Base-by-base conservation (phyloP, 2,888 invertebrate species). In the Allolobophora icterica region DNA sequence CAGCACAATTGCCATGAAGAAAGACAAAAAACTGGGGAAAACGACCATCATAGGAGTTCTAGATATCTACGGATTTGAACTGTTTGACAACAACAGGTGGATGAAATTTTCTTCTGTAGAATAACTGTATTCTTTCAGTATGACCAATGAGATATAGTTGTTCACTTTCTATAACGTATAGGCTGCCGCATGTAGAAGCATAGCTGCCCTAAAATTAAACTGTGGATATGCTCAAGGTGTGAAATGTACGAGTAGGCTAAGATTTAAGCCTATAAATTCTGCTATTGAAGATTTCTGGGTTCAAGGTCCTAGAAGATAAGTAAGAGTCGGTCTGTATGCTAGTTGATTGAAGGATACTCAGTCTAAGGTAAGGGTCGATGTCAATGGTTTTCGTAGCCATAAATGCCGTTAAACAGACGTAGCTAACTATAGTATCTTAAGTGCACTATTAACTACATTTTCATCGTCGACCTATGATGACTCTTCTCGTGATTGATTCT, bases 11-110 rank as follows among this genome's bases (percentile, higher is more conserved):
- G 97, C 97, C 90, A 97, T 97, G 21, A 97, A 97, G 35, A 92
- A 94, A n/a, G 35, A 35, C 83, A 92, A 93, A 35, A 92, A 92
- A 95, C 30, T 35, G 40, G 97, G 97, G 95, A 97, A 97, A 94
- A 97, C 96, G 94, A 97, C 97, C 0, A 96, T 98, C 87, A 98
- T 98, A 94, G 99, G 99, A 21, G 99, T 99, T 11, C 96, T 99
- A 90, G 99, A 99, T 95, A 99, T 99, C 94, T 99, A 99, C 95
- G 99, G 99, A 35, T 99, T 99, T 95, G 99, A 99, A 96, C 98
- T 99, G 93, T 99, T 99, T 95, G 98, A 99, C 93, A 97, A 97
- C 52, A 99, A 99, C 96, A 98, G 98, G 96, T 92, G 21, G 30
- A 58, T 40, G 58, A 15, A 5, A 40, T 5, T 4, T 58, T 45